phyloP scores from a whole-genome alignment of 2,888 invertebrate species.

The Ichneumoninae sp. region DNA sequence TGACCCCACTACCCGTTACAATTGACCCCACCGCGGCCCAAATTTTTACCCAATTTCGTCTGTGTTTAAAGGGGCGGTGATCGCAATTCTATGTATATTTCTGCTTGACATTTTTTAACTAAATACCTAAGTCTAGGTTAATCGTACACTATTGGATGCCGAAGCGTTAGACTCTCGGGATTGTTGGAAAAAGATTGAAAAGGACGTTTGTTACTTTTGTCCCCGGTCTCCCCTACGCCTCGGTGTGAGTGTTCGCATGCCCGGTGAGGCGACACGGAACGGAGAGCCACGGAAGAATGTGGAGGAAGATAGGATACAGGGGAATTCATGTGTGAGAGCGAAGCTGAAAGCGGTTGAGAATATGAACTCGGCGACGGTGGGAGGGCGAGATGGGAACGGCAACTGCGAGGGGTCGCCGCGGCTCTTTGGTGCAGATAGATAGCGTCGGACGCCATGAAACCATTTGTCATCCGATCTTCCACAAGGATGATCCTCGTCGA shows the following conservation, averaged over 20 bases:
- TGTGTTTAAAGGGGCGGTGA: too few species aligned
- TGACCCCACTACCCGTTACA: too few species aligned
- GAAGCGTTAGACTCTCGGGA: too few species aligned
- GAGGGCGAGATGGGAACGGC: conserved; percentile 28
- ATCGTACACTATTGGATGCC: too few species aligned
- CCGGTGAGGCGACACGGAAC: conserved; percentile 50
- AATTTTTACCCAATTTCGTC: too few species aligned
- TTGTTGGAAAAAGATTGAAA: too few species aligned
- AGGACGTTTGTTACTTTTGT: too few species aligned
- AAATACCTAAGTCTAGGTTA: too few species aligned
- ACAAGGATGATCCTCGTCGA: conserved; percentile 72
- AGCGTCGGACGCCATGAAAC: conserved; percentile 67
- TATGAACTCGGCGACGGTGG: conserved; percentile 39
- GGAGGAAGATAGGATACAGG: conserved; percentile 5
- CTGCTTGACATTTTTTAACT: too few species aligned
- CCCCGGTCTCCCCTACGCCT: neutral
- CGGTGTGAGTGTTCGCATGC: conserved; percentile 1
- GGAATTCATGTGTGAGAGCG: conserved; percentile 17
- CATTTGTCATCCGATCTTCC: conserved; percentile 77
- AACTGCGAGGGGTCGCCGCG: conserved; percentile 30
- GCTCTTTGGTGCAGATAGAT: conserved; percentile 68
- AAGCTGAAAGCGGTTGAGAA: conserved; percentile 32
- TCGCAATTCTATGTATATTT: too few species aligned
- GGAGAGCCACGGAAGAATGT: conserved; percentile 45
- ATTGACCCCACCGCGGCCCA: too few species aligned